Conservation (phyloP, 2,888 invertebrate genomes). For the Ichneumon xanthorius region DNA sequence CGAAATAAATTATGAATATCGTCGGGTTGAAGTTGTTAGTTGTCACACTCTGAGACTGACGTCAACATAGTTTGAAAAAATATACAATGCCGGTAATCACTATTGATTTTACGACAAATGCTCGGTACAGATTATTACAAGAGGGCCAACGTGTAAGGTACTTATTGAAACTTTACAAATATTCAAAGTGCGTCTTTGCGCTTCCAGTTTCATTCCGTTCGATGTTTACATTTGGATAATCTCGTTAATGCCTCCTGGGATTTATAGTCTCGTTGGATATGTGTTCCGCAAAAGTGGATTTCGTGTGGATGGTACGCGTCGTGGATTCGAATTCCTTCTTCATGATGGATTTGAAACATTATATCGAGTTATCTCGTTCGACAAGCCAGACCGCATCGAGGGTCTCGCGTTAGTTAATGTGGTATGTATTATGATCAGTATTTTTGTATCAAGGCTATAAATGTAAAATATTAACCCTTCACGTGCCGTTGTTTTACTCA, state of each 20-base stretch:
- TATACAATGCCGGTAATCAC: neutral
- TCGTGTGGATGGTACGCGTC: neutral
- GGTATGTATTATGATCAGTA: neutral
- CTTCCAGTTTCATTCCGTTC: too few relatives aligned
- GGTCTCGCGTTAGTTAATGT: neutral
- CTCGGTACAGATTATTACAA: neutral
- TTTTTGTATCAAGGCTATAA: neutral
- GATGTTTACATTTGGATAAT: neutral
- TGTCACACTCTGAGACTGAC: neutral
- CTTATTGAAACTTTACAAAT: too few relatives aligned
- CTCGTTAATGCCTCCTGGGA: neutral
- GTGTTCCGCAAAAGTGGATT: neutral
- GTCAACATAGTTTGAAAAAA: neutral
- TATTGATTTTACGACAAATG: neutral
- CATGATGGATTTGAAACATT: neutral
- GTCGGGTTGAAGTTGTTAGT: neutral
- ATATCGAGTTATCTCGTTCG: neutral
- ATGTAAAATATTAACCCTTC: neutral
- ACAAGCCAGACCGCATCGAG: neutral
- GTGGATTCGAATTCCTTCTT: neutral
- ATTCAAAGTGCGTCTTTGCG: too few relatives aligned
- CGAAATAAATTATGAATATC: neutral
- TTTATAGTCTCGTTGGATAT: neutral
- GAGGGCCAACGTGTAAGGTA: neutral
- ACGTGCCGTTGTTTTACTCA: too few relatives aligned